Base-by-base conservation (phyloP, 1,140 invertebrate species). In the Drosophila lowei region DNA sequence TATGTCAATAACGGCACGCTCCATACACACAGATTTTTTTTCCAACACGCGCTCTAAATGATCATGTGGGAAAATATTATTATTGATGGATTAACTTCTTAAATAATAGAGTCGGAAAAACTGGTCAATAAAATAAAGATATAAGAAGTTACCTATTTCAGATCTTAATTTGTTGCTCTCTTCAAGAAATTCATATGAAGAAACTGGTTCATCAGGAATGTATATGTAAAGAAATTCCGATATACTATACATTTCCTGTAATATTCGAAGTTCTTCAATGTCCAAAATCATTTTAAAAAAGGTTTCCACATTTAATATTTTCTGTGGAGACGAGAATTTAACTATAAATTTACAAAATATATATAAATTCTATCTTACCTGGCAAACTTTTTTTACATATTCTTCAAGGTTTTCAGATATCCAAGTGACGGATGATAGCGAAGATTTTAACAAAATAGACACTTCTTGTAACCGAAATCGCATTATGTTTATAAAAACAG, bases 401-500 rank as follows among this genome's bases (percentile, higher is more conserved):
- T 94, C 92, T 77, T 96, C 93, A 2, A 96, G 93, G 66, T 95
- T 93, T 50, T 93, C 92, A 15, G 96, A 97, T 3, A 95, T 94
- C 97, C 97, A 98, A 0, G 95, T 96, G 15, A 97, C 93, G 1
- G 94, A 94, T 0, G 95, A 95, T 4, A 97, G 89, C 7, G 95
- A 96, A 2, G 96, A 95, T 84, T 95, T 94, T 67, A 97, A 95
- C 6, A 94, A 93, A 28, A 93, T 92, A 54, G 95, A 94, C 50
- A 96, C 85, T 91, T 95, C 94, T 53, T 94, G 92, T 6, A 96
- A 91, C 60, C 94, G 93, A 18, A 94, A 93, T 30, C 94, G 93
- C 90, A 83, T 89, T 43, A 89, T 84, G 48, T 86, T 88, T 43
- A 68, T 72, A 55, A 88, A 81, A 4, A 79, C 68, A 3, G 80